Conservation (phyloP, 1,140 invertebrate genomes). For the Pantala flavescens region DNA sequence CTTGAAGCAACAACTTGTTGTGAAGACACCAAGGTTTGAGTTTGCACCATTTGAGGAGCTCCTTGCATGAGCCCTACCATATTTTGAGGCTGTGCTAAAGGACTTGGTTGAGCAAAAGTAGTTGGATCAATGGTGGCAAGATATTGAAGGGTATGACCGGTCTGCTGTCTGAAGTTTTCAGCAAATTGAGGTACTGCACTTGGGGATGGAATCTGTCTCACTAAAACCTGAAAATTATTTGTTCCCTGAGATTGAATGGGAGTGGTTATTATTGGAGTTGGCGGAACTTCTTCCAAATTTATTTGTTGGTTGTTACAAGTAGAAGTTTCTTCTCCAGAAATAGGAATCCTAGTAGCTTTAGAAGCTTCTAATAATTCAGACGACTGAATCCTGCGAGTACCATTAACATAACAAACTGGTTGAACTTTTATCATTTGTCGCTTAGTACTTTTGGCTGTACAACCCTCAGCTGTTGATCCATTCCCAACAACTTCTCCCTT, state of each 20-base stretch:
- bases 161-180: constrained; percentile 51
- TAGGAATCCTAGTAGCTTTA: background rate
- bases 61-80: background rate
- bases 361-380: background rate
- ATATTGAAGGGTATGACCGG: constrained; percentile 57
- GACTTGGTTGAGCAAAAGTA: background rate
- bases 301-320: background rate
- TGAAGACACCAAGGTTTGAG: background rate
- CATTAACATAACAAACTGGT: background rate
- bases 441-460: background rate
- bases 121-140: constrained; percentile 46
- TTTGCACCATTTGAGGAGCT: background rate
- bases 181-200: constrained; percentile 57
- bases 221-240: constrained; percentile 27
- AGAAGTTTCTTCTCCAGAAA: background rate
- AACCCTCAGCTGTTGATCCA: background rate
- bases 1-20: background rate
- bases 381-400: background rate
- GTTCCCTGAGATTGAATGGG: background rate
- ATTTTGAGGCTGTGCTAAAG: background rate
- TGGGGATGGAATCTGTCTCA: constrained; percentile 52
- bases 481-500: background rate
- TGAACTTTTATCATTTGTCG: background rate
- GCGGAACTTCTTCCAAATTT: background rate
- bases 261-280: background rate